Evolutionary conservation across 1,140 invertebrate genomes (phyloP).

Genomic region (Saccostrea echinata): DNA sequence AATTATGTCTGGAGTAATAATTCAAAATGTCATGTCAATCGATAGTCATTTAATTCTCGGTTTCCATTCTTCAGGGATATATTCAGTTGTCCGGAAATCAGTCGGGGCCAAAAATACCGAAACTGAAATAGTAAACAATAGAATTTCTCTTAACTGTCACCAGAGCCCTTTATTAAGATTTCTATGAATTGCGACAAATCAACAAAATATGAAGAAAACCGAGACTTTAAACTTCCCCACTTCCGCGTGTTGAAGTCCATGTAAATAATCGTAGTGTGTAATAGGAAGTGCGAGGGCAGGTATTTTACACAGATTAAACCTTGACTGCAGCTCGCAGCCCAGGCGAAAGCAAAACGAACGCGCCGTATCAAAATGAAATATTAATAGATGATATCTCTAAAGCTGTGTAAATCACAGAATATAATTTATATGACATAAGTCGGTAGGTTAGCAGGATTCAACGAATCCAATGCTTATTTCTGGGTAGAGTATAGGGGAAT

Average conservation of each 20-base stretch:
- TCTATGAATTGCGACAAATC: not conserved
- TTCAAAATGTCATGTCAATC: conserved; percentile 5
- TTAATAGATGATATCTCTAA: not conserved
- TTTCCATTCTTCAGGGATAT: not conserved
- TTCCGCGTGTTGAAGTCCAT: not conserved
- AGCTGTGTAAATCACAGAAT: not conserved
- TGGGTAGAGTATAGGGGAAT: no score
- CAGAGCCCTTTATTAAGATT: not conserved
- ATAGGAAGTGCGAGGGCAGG: not conserved
- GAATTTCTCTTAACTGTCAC: conserved; percentile 3
- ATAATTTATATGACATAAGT: not conserved
- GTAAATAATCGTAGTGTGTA: not conserved
- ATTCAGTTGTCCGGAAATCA: not conserved
- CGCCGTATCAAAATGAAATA: not conserved
- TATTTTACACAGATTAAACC: not conserved
- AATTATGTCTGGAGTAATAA: not conserved
- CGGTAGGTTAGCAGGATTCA: not conserved
- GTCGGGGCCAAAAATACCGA: not conserved
- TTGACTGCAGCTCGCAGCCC: not conserved
- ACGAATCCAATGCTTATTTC: not conserved
- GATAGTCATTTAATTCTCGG: conserved; percentile 8
- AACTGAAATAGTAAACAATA: not conserved
- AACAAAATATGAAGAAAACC: conserved; percentile 8
- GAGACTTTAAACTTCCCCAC: conserved; percentile 13
- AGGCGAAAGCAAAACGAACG: conserved; percentile 1